Evolutionary conservation across 2,888 invertebrate genomes (phyloP), one percentile per base, ranked within the genome.

Genomic region (Eurois occulta): DNA sequence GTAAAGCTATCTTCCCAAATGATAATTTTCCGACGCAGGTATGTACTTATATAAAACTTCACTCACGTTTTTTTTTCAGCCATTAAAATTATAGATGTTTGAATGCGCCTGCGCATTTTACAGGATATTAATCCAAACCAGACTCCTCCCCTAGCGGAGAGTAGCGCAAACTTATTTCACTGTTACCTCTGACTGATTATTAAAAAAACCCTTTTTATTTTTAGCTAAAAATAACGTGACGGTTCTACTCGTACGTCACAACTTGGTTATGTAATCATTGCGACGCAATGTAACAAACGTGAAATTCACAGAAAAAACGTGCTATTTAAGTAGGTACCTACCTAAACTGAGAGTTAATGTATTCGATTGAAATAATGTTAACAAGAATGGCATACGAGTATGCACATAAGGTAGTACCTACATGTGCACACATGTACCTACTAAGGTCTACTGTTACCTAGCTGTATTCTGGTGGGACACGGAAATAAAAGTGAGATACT

Each of bases 181-280:
- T n/a, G 2, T 4, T 65, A 41, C 41, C n/a, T 41, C n/a, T 41
- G 7, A 38, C 1, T 38, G 24, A 55, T n/a, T 55, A 62, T 35
- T 35, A 21, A 13, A 28, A 24, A 2, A 8, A 24, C 8, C 24
- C 1, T 1, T 18, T 41, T 73, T n/a, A 41, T 48, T 41, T 24
- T 28, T 11, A 16, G 21, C 16, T 43, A 41, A 16, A 72, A 32
- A 41, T 48, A 77, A 77, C 64, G n/a, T 21, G n/a, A n/a, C 32
- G 2, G 11, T 21, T 48, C 11, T 38, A n/a, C n/a, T n/a, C n/a
- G n/a, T n/a, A 13, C 24, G 67, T 78, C 78, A 78, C 16, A 21
- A 78, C 35, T 62, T 80, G 62, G 52, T 72, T 52, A 64, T 35
- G 43, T 80, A 46, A 72, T 52, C 80, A 28, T 52, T 10, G 43